Base-by-base conservation (phyloP, 2,888 invertebrate species). In the Xestia ashworthii region DNA sequence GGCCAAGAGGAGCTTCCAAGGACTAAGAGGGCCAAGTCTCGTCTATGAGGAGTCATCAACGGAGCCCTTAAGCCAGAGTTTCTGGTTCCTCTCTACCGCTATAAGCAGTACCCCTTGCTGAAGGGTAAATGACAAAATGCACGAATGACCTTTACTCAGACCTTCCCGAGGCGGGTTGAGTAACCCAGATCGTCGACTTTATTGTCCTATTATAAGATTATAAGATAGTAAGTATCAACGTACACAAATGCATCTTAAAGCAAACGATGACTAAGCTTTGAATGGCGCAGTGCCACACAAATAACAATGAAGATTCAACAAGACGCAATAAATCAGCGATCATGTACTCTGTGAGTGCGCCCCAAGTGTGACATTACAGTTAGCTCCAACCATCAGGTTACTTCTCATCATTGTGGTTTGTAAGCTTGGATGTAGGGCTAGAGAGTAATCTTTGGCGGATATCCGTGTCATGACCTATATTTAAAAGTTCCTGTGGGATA, bases 301-400 rank as follows among this genome's bases (percentile, higher is more conserved):
- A 74, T 62, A 78, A 74, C 58, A 82, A 85, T 76, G 67, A 46
- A 53, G 44, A 69, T n/a, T 55, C 32, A 58, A 78, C 55, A 68
- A 50, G 60, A 70, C 41, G 53, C 58, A 72, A 70, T 78, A 82
- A 86, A 85, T 83, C 65, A 77, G 83, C 84, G 83, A 90, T 89
- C 87, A 78, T 85, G 96, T 97, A 97, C 98, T 97, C 97, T 93
- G 98, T 95, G 86, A 93, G 98, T 97, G 93, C 94, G 97, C 97
- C 97, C 97, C 98, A 97, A 93, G 96, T 97, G 98, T 97, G 97
- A 98, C 98, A 97, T 98, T 98, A 97, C 94, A 96, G 95, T 97
- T 97, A 97, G 96, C 97, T 96, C 95, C 87, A 70, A 41, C 76
- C 66, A 82, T 78, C 77, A 84, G 87, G 87, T 80, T 86, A 89